phyloP scores from a whole-genome alignment of 2,113 vertebrate species.

The Agapornis roseicollis region DNA sequence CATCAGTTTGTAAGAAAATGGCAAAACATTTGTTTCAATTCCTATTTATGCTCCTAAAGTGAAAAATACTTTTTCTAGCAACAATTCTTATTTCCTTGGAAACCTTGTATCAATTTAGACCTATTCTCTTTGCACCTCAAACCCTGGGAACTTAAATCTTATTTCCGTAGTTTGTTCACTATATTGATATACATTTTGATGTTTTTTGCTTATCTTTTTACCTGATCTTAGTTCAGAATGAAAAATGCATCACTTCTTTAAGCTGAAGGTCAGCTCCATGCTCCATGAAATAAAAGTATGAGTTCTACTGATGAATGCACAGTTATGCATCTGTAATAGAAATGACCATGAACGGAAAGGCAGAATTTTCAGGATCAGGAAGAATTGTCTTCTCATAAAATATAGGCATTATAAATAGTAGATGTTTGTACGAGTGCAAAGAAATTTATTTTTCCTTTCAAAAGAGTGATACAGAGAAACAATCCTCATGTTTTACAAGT shows the following conservation, averaged over 20 bases:
- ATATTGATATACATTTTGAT: not conserved
- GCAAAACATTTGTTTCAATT: not conserved
- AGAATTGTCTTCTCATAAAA: not conserved
- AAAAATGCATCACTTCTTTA: not conserved
- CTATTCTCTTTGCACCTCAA: not conserved
- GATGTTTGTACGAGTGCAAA: not conserved
- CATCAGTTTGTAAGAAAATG: not conserved
- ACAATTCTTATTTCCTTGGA: not conserved
- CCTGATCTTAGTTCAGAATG: not conserved
- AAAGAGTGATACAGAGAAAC: not conserved
- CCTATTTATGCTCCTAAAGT: not conserved
- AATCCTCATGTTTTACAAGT: rapidly evolving
- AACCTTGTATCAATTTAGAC: not conserved
- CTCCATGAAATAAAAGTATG: not conserved
- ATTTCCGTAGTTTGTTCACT: not conserved
- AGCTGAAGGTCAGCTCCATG: not conserved
- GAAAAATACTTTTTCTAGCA: not conserved
- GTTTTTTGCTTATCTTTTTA: not conserved
- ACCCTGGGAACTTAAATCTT: not conserved
- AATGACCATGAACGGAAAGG: not conserved
- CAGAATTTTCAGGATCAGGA: not conserved
- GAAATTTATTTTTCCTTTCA: not conserved
- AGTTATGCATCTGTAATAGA: not conserved
- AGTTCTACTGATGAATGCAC: not conserved
- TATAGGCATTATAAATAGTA: not conserved